Evolutionary conservation across 2,888 invertebrate species (phyloP).

Genomic region (Romanomermis culicivorax): DNA sequence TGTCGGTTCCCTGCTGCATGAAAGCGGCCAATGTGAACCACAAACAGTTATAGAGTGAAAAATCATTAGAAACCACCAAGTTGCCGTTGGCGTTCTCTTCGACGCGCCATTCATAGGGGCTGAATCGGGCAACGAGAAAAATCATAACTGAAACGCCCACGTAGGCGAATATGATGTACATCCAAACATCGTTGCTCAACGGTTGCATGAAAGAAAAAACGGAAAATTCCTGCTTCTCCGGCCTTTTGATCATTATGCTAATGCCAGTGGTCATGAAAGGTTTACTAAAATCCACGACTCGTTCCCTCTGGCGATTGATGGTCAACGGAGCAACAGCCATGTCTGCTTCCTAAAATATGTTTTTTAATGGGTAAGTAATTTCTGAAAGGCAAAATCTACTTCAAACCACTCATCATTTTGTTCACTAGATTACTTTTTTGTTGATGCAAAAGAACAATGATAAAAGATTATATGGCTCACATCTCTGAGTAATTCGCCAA

Average conservation of each 20-base stretch:
- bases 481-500: slow-evolving; percentile 32
- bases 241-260: slow-evolving; percentile 80
- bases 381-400: neutral
- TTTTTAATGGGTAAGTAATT: neutral
- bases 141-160: slow-evolving; percentile 38
- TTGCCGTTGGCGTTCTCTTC: slow-evolving; percentile 31
- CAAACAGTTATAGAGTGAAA: slow-evolving; percentile 77
- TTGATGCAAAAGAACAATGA: too few relatives aligned
- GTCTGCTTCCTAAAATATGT: slow-evolving; percentile 69
- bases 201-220: slow-evolving; percentile 93
- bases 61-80: slow-evolving; percentile 46
- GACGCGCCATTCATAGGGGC: slow-evolving; percentile 62
- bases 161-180: slow-evolving; percentile 49
- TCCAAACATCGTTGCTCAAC: slow-evolving; percentile 89
- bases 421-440: neutral
- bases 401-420: neutral
- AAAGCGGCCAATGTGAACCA: slow-evolving; percentile 95
- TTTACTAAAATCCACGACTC: slow-evolving; percentile 82
- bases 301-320: slow-evolving; percentile 74
- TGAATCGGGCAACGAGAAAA: slow-evolving; percentile 9
- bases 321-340: slow-evolving; percentile 83
- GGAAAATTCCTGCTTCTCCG: slow-evolving; percentile 43
- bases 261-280: slow-evolving; percentile 84
- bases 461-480: too few relatives aligned
- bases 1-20: slow-evolving; percentile 95